Evolutionary conservation across 2,113 vertebrate genomes (phyloP).

Genomic region (Xiphias gladius): DNA sequence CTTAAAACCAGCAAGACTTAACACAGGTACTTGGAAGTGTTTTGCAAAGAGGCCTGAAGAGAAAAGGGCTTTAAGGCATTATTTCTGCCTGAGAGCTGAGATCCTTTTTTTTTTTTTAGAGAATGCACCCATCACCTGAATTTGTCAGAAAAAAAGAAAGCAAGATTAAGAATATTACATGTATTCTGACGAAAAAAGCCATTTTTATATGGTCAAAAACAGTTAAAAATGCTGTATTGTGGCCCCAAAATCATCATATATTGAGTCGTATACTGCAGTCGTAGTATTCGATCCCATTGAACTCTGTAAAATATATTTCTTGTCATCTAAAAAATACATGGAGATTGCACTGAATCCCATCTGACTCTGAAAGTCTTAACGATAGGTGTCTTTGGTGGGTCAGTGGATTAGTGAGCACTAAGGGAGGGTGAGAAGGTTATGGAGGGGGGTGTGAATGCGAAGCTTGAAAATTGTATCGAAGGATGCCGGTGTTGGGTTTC

Average conservation of each 20-base stretch:
- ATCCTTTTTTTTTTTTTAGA: too few species aligned
- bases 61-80: slow-evolving; percentile 30
- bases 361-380: slow-evolving; percentile 26
- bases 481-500: slow-evolving; percentile 74
- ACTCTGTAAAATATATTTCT: not conserved
- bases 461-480: slow-evolving; percentile 53
- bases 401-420: slow-evolving; percentile 43
- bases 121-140: not conserved
- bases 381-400: slow-evolving; percentile 33
- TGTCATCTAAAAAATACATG: not conserved
- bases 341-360: not conserved
- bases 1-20: slow-evolving; percentile 64
- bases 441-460: slow-evolving; percentile 40
- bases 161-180: not conserved
- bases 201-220: not conserved
- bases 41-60: slow-evolving; percentile 43
- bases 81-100: too few species aligned
- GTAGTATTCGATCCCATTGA: not conserved
- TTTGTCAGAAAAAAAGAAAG: not conserved
- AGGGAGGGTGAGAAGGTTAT: slow-evolving; percentile 25
- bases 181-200: not conserved
- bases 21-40: slow-evolving; percentile 59
- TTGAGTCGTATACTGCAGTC: too few species aligned
- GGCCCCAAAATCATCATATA: not conserved
- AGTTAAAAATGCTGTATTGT: not conserved